A percentile compares a stretch with the other conserved stretches of the same genome.
Evolutionary conservation across 1,140 invertebrate species (phyloP).

Genomic region (Physella acuta): DNA sequence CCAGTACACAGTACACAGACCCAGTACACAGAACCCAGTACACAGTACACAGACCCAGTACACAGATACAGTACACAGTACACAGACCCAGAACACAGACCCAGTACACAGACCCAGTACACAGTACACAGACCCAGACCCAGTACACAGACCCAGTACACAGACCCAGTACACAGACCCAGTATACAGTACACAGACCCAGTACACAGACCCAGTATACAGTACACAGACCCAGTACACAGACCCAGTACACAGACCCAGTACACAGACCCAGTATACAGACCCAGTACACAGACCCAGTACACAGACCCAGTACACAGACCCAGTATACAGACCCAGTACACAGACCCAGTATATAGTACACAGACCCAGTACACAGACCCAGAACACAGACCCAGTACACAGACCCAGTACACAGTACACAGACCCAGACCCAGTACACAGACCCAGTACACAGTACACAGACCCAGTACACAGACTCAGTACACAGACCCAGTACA

Average conservation of each 20-base stretch:
- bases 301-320: not conserved
- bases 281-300: not conserved
- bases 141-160: too few relatives aligned
- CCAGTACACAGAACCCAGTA: not conserved
- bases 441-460: too few relatives aligned
- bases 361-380: not conserved
- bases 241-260: not conserved
- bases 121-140: not conserved
- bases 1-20: not conserved
- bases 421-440: too few relatives aligned
- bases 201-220: not conserved
- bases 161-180: not conserved
- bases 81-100: slow-evolving; percentile 3
- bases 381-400: slow-evolving; percentile 1
- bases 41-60: not conserved
- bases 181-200: not conserved
- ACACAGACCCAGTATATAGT: not conserved
- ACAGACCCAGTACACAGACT: too few relatives aligned
- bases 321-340: slow-evolving; percentile 1
- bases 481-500: too few relatives aligned
- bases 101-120: not conserved
- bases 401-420: slow-evolving; percentile 3
- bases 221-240: not conserved
- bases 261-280: slow-evolving; percentile 1
- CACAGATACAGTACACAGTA: not conserved